phyloP scores from a whole-genome alignment of 2,888 invertebrate genomes.

The Nephrotoma flavescens region DNA sequence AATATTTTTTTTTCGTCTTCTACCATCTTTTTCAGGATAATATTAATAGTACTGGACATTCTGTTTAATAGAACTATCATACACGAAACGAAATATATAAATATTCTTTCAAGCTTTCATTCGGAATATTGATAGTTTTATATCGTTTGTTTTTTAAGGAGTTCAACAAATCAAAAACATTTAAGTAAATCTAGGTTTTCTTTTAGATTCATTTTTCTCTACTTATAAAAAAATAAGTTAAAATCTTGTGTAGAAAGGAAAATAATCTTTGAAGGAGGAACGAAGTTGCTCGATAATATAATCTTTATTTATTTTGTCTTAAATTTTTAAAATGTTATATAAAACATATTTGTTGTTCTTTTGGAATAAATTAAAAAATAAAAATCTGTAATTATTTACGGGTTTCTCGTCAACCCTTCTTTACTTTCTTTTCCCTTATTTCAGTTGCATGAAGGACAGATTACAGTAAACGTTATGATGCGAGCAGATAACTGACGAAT shows the following conservation, averaged over 20 bases:
- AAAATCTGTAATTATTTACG: background rate
- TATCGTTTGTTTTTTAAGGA: background rate
- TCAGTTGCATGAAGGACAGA: too few relatives aligned
- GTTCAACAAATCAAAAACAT: background rate
- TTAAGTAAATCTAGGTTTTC: background rate
- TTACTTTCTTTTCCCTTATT: too few relatives aligned
- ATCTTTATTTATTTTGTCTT: background rate
- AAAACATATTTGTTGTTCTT: background rate
- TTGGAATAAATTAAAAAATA: background rate
- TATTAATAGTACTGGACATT: too few relatives aligned
- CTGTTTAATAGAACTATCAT: too few relatives aligned
- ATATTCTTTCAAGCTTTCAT: background rate
- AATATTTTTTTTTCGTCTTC: too few relatives aligned
- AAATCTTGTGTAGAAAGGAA: background rate
- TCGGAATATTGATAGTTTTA: background rate
- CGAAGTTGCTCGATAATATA: background rate
- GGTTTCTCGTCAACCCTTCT: background rate
- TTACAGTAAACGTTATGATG: too few relatives aligned
- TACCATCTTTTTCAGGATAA: too few relatives aligned
- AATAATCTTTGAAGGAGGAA: background rate
- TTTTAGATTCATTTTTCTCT: background rate
- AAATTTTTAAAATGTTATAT: background rate
- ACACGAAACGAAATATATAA: too few relatives aligned
- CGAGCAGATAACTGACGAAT: too few relatives aligned
- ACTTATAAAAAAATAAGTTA: background rate